phyloP scores from a whole-genome alignment of 2,888 invertebrate genomes.

The Piscicola geometra region DNA sequence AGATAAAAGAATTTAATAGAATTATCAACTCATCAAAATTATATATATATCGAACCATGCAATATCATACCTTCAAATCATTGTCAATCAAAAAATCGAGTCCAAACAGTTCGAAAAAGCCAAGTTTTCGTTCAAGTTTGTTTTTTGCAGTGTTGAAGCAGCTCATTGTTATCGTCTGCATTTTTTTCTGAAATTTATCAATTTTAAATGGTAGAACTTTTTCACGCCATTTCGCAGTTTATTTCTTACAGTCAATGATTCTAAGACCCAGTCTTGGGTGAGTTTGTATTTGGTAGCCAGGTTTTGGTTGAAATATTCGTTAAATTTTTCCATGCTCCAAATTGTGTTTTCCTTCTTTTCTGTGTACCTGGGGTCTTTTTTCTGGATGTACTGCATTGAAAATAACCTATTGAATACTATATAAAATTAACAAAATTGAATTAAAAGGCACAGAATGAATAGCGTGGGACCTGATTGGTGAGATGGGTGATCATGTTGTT shows the following conservation, averaged over 20 bases:
- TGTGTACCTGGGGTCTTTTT: constrained; percentile 55
- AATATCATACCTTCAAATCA: constrained; percentile 53
- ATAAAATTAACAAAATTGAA: too few relatives aligned
- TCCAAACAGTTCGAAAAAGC: constrained; percentile 56
- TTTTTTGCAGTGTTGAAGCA: constrained; percentile 54
- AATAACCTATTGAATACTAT: too few relatives aligned
- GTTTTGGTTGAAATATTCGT: constrained; percentile 53
- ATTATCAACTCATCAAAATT: too few relatives aligned
- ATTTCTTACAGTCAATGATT: constrained; percentile 47
- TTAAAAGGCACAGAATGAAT: too few relatives aligned
- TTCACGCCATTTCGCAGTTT: not conserved
- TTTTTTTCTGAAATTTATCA: constrained; percentile 52
- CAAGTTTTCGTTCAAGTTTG: constrained; percentile 52
- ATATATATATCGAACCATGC: too few relatives aligned
- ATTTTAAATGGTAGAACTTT: constrained; percentile 4
- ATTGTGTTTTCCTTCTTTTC: constrained; percentile 56
- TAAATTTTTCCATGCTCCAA: constrained; percentile 56
- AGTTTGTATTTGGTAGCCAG: constrained; percentile 47
- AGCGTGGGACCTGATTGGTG: constrained; percentile 55
- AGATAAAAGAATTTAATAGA: not conserved
- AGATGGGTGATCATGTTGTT: constrained; percentile 54
- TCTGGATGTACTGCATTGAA: constrained; percentile 54
- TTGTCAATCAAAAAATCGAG: constrained; percentile 56
- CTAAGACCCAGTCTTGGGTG: constrained; percentile 52
- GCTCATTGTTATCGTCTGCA: constrained; percentile 55